phyloP scores from a whole-genome alignment of 2,797 vertebrate genomes.

The Mergus octosetaceus region DNA sequence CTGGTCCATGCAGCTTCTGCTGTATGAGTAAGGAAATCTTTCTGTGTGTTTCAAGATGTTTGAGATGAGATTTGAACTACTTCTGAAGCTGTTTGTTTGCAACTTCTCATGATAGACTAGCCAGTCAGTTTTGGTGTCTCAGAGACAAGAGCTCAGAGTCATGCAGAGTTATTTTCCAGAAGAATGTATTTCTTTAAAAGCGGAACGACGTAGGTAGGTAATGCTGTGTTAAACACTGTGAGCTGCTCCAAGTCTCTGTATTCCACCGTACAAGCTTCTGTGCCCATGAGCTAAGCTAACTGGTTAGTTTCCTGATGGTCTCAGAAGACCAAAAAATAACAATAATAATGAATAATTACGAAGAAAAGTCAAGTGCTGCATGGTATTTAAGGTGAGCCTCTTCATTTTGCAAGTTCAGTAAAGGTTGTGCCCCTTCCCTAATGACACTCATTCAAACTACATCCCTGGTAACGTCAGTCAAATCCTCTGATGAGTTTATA shows the following conservation, averaged over 20 bases:
- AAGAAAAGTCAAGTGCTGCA: neutral
- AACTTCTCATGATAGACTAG: neutral
- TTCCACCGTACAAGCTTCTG: neutral
- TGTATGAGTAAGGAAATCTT: neutral
- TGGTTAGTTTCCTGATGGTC: neutral
- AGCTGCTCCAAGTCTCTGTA: neutral
- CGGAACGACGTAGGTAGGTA: neutral
- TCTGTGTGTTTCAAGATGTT: neutral
- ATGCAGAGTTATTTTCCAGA: neutral
- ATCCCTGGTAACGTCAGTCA: neutral
- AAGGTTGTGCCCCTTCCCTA: neutral
- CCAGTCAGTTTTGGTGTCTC: neutral
- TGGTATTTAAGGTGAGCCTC: neutral
- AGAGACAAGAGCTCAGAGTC: neutral
- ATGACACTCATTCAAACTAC: neutral
- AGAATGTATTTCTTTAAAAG: neutral
- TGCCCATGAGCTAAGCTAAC: neutral
- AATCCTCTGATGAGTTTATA: neutral
- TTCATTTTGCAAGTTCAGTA: neutral
- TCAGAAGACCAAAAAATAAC: neutral
- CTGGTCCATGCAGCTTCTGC: neutral
- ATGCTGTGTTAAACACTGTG: neutral
- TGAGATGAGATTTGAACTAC: neutral
- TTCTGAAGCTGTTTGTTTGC: neutral
- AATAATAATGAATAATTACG: neutral